Conservation (phyloP, 2,113 vertebrate genomes). For the Phodopus roborovskii region DNA sequence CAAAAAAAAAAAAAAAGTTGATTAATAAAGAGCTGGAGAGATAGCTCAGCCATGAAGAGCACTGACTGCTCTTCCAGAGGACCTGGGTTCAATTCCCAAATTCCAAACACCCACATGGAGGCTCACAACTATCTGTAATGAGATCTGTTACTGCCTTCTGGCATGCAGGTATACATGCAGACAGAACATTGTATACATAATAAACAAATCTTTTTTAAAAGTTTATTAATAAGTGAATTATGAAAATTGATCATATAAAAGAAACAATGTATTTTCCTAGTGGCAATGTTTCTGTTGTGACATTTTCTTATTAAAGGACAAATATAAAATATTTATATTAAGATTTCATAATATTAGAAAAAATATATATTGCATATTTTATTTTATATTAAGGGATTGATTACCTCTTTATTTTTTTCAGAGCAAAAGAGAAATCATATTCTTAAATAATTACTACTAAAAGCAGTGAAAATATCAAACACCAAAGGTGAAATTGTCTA, state of each 20-base stretch:
- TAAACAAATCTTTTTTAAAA: too few species aligned
- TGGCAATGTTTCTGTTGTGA: background rate
- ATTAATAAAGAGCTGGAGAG: background rate
- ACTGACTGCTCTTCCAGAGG: too few species aligned
- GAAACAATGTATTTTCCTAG: background rate
- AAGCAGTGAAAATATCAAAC: background rate
- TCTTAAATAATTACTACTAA: background rate
- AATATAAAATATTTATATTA: background rate
- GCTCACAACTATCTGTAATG: too few species aligned
- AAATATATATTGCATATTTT: too few species aligned
- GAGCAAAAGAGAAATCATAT: background rate
- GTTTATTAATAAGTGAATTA: background rate
- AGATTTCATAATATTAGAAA: too few species aligned
- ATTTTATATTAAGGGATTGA: slow-evolving; percentile 37
- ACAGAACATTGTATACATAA: too few species aligned
- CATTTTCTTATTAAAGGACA: background rate
- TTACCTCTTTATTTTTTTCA: slow-evolving; percentile 38
- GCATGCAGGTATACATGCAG: too few species aligned
- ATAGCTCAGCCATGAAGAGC: too few species aligned
- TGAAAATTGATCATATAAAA: background rate
- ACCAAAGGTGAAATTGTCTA: background rate
- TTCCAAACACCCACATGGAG: too few species aligned
- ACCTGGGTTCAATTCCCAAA: too few species aligned
- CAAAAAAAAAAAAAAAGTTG: too few species aligned
- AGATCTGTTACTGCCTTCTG: too few species aligned